Percentiles rank a stretch among this genome's conserved stretches.
Evolutionary conservation across 2,113 vertebrate genomes (phyloP).

Genomic region (Lipophrys pholis): DNA sequence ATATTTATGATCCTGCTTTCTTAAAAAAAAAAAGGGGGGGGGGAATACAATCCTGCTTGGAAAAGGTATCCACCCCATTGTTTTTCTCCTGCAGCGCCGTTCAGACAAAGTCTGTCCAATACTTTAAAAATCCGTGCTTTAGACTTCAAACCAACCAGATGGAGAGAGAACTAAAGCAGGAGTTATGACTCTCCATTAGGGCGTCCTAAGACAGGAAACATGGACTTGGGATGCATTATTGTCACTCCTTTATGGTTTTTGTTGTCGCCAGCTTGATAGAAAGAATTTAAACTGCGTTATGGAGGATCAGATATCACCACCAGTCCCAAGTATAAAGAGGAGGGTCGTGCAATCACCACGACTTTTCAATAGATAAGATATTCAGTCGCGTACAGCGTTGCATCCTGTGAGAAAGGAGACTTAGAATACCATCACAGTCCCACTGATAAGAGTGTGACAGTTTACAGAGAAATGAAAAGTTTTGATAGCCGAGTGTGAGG

Average conservation of each 20-base stretch:
- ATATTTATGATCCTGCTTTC: no score
- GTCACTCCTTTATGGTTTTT: conserved; percentile 7
- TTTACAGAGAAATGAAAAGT: conserved; percentile 47
- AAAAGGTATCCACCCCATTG: no score
- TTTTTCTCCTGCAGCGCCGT: no score
- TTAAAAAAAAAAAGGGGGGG: no score
- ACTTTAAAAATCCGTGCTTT: background rate
- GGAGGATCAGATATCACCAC: conserved; percentile 25
- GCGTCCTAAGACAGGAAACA: background rate
- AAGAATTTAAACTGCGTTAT: conserved; percentile 13
- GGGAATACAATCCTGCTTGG: no score
- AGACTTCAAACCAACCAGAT: background rate
- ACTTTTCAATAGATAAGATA: conserved; percentile 48
- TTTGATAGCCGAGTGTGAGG: conserved; percentile 51
- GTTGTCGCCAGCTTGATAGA: background rate
- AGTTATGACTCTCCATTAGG: background rate
- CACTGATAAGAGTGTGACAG: conserved; percentile 62
- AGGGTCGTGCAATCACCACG: conserved; percentile 8
- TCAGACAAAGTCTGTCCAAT: no score
- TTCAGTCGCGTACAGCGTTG: conserved; percentile 25
- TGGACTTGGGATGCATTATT: background rate
- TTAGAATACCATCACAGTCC: conserved; percentile 43
- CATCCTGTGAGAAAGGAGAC: conserved; percentile 25
- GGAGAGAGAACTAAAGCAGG: background rate
- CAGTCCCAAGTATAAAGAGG: conserved; percentile 18